Conservation (phyloP, 1,140 invertebrate genomes). For the Apolygus lucorum region DNA sequence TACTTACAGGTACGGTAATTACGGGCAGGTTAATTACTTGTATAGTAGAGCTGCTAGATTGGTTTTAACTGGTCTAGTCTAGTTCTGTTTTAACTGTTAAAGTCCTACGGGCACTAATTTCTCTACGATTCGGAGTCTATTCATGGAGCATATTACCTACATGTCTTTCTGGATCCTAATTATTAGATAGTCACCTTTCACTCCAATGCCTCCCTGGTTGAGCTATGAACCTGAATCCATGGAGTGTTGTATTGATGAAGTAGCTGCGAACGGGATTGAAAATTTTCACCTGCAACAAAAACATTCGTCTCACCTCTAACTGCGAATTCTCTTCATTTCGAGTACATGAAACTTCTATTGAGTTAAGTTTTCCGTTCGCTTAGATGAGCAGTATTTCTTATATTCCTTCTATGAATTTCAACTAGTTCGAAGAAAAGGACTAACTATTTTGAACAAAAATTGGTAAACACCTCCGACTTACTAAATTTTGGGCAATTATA, state of each 20-base stretch:
- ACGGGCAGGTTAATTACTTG: background rate
- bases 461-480: background rate
- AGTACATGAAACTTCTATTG: background rate
- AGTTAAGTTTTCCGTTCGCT: background rate
- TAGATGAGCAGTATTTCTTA: background rate
- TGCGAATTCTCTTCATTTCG: no score
- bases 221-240: slow-evolving; percentile 43
- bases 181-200: slow-evolving; percentile 37
- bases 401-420: background rate
- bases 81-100: no score
- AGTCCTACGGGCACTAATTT: no score
- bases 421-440: background rate
- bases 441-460: background rate
- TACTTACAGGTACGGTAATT: no score
- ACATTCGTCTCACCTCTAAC: no score
- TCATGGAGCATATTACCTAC: background rate
- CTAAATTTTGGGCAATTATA: no score
- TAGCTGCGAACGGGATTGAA: slow-evolving; percentile 30
- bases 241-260: slow-evolving; percentile 40
- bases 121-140: background rate
- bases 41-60: background rate
- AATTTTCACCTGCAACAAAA: slow-evolving; percentile 2
- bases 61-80: no score
- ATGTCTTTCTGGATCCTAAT: background rate
- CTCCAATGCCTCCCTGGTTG: slow-evolving; percentile 41